Evolutionary conservation across 2,888 invertebrate genomes (phyloP), one percentile per base, ranked within the genome.

Genomic region (Cryptus armator): DNA sequence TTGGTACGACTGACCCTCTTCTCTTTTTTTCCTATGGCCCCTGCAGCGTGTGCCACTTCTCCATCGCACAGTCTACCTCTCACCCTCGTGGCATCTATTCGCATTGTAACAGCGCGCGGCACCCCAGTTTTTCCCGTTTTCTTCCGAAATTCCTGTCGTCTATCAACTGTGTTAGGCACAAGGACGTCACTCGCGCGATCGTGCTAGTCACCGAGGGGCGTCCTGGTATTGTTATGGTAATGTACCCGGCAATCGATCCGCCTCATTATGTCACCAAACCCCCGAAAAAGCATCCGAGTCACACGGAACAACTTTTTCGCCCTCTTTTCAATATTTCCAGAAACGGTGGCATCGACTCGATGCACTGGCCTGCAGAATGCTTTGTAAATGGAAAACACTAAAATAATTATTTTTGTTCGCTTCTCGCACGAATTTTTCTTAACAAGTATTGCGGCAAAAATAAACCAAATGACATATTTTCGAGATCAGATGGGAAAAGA

Each of bases 141-240:
- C 90, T 90, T 89, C 89, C 90, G 56, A 92, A 92, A 93, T 92
- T 93, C 90, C 91, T 87, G 87, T 87, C 91, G 89, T 90, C 91
- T 90, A 90, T 92, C 93, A 92, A 92, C 92, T 91, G 90, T 90
- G 89, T 91, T 90, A 90, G 87, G 89, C 88, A 88, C 90, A 90
- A 80, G 89, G 87, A 85, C 84, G 70, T 85, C 75, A 83, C 84
- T 81, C 74, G 72, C 72, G 72, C 70, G 74, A 44, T 46, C 68
- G 79, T 62, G 56, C 75, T 81, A 74, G 64, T 79, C 72, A 46
- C 77, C 76, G 81, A 76, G 85, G 91, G 90, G 87, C 87, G 89
- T 87, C 83, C 14, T 85, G 68, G 86, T 86, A 93, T 94, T 93
- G 92, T 94, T 72, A 93, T 93, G 93, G 87, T 92, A 93, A 93